Conservation (phyloP, 2,113 vertebrate species). For the Passer domesticus region DNA sequence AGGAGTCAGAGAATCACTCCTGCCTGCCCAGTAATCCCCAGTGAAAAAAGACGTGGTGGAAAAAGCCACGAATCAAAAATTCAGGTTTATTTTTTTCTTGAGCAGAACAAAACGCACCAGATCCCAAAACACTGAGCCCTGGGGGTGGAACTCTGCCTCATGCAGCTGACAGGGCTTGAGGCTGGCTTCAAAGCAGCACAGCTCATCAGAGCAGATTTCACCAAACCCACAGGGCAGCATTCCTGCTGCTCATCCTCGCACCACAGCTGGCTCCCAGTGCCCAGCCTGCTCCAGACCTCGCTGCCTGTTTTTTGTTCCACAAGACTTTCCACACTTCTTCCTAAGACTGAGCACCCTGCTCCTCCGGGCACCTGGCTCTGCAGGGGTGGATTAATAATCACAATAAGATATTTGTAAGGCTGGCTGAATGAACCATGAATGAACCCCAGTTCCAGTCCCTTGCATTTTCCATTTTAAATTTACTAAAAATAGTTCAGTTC, state of each 20-base stretch:
- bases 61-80: neutral
- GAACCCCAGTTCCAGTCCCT: neutral
- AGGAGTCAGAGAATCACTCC: neutral
- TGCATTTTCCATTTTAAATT: neutral
- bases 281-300: neutral
- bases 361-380: neutral
- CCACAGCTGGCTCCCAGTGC: neutral
- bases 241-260: neutral
- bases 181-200: neutral
- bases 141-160: neutral
- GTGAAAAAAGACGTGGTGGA: fast-evolving
- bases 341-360: neutral
- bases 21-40: neutral
- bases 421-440: neutral
- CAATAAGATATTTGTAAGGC: neutral
- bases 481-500: neutral
- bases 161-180: neutral
- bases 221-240: fast-evolving
- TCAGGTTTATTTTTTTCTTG: fast-evolving
- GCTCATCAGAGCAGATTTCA: neutral
- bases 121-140: neutral
- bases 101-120: neutral
- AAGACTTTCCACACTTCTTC: neutral
- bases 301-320: neutral
- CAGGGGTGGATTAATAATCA: neutral